Evolutionary conservation across 1,140 invertebrate species (phyloP), one percentile per base, ranked within the genome.

Genomic region (Meloidogyne exigua): DNA sequence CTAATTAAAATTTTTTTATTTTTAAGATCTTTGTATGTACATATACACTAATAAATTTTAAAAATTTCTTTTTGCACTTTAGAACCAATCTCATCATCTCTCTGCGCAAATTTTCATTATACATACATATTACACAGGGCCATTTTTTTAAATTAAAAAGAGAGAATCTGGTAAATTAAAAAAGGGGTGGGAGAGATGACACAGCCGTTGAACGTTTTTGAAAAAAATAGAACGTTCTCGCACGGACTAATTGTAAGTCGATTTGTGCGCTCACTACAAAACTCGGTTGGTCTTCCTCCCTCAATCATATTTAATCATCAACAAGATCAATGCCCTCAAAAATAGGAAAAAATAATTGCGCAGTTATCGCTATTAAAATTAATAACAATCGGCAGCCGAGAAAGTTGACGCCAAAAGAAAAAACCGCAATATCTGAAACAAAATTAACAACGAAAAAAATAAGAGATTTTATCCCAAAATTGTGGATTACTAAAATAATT

Each of bases 361-460:
- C 67, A 36, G 67, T 68, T 13, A 68, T 68, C 67, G 67, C 26
- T 25, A 68, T 0, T 42, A 68, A 32, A 23, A 68, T 39, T 32
- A 32, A 3, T 21, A 68, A 10, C 21, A 36, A 68, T 68, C 32
- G 67, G 18, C 42, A 32, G n/a, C 42, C 26, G 67, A 68, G 36
- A 32, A n/a, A 12, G 25, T 36, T 21, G 42, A 36, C 36, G 32
- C n/a, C 42, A 32, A 44, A 39, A 68, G 42, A 68, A 68, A 36
- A 26, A 68, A 57, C 49, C 18, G n/a, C 49, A 57, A n/a, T 57
- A 57, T 57, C 49, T 57, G 49, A 57, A 57, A 57, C 18, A 9
- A 57, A 57, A 57, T 57, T 57, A n/a, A 57, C 15, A 49, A 18
- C 44, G 44, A 49, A 9, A 57, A 57, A 57, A 57, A 57, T 9